These are phyloP conservation scores for Raja brachyura DNA, from an alignment of 2,113 vertebrate genomes.

Conservation along the genomic window DNA sequence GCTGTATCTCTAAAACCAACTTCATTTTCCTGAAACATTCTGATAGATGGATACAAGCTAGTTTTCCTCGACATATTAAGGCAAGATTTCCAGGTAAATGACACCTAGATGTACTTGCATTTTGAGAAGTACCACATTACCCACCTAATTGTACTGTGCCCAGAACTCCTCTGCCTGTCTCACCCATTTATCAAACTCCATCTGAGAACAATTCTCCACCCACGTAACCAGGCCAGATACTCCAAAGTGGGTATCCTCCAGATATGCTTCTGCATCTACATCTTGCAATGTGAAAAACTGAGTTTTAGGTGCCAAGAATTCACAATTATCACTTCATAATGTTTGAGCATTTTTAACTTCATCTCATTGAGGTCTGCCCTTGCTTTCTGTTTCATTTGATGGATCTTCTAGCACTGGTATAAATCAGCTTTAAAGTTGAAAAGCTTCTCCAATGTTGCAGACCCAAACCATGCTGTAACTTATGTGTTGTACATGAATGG, in stretches of 20 bases:
- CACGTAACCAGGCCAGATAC: neutral
- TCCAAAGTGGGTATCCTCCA: neutral
- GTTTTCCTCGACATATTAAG: neutral
- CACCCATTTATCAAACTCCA: neutral
- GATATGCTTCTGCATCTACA: neutral
- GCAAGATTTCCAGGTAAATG: too few species aligned
- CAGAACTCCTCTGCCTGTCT: neutral
- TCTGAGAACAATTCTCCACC: neutral
- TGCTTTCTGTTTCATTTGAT: neutral
- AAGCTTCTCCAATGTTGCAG: neutral
- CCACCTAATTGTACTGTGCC: neutral
- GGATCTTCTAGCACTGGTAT: neutral
- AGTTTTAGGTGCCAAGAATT: neutral
- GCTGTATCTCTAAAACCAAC: too few species aligned
- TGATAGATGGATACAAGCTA: neutral
- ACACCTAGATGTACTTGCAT: too few species aligned
- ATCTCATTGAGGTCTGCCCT: neutral
- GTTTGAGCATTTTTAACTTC: neutral
- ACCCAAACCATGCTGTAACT: neutral
- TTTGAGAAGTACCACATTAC: neutral
- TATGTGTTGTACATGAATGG: neutral
- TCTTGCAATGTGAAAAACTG: neutral
- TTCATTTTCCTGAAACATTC: neutral
- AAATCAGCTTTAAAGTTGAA: neutral
- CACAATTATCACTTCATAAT: neutral